Percentiles rank a stretch among this genome's conserved stretches.
Evolutionary conservation across 2,797 vertebrate species (phyloP).

Genomic region (Neoniphon sammara): DNA sequence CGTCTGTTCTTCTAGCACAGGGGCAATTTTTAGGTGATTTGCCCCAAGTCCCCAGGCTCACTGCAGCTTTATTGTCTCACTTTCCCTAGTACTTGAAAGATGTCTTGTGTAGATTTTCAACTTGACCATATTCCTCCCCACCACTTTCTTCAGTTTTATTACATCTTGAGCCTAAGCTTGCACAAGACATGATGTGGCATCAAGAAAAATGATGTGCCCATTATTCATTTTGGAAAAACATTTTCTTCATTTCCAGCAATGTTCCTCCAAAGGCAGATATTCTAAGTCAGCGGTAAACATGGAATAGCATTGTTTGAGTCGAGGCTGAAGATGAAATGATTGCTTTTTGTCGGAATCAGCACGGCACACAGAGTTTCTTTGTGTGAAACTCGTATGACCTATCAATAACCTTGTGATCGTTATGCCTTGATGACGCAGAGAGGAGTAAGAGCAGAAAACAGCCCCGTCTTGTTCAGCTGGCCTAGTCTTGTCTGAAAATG

Average conservation of each 20-base stretch:
- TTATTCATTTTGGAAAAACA: too few species aligned
- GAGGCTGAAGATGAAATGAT: too few species aligned
- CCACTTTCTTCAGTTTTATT: too few species aligned
- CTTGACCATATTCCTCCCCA: too few species aligned
- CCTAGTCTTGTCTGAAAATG: constrained; percentile 32
- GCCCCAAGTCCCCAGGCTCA: constrained; percentile 13
- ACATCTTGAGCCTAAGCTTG: too few species aligned
- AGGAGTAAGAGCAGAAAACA: constrained; percentile 17
- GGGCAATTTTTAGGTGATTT: constrained; percentile 50
- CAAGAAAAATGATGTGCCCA: too few species aligned
- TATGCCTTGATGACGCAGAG: constrained; percentile 38
- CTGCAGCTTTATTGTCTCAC: not conserved
- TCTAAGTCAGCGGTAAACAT: too few species aligned
- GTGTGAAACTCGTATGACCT: not conserved
- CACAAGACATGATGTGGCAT: too few species aligned
- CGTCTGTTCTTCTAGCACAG: constrained; percentile 54
- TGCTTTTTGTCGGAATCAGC: not conserved
- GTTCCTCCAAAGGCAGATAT: too few species aligned
- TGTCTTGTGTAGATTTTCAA: constrained; percentile 23
- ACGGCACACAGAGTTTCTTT: too few species aligned
- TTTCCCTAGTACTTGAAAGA: constrained; percentile 16
- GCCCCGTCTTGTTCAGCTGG: constrained; percentile 59
- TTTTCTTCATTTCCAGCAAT: too few species aligned
- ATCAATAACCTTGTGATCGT: constrained; percentile 20
- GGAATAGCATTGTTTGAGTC: too few species aligned